Percentiles rank a stretch among this genome's conserved stretches.
These are phyloP conservation scores for Dendrocincla fuliginosa DNA, from an alignment of 2,797 vertebrate genomes.

Conservation along the genomic window DNA sequence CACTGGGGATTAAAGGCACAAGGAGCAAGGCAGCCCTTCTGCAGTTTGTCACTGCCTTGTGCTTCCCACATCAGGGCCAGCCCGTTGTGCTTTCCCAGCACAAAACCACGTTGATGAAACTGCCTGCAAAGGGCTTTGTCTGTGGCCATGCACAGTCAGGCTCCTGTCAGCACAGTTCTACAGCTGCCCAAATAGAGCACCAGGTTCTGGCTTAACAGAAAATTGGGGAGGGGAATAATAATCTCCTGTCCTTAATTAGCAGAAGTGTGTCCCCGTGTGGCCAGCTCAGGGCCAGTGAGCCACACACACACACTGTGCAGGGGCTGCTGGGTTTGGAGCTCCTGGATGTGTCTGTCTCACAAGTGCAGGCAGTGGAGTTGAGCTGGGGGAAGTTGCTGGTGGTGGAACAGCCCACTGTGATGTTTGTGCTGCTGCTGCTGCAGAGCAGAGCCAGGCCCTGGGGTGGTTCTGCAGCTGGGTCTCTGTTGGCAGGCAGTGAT, in stretches of 20 bases:
- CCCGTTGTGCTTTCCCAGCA: neutral
- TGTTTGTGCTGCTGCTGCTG: neutral
- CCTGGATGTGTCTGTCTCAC: neutral
- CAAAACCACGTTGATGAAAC: neutral
- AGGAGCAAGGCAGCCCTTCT: neutral
- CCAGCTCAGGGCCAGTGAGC: neutral
- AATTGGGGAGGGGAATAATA: neutral
- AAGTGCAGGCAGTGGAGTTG: neutral
- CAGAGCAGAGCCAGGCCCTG: neutral
- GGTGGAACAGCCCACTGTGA: neutral
- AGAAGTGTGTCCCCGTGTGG: neutral
- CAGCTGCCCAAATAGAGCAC: neutral
- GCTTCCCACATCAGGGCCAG: neutral
- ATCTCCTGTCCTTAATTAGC: neutral
- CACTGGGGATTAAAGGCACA: neutral
- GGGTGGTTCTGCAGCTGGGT: neutral
- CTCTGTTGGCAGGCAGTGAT: too few relatives aligned
- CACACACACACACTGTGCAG: rapidly evolving
- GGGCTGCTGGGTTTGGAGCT: neutral
- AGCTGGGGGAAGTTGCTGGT: neutral
- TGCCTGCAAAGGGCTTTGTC: neutral
- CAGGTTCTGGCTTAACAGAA: neutral
- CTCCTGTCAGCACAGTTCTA: neutral
- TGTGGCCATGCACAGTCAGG: neutral
- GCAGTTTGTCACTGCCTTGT: neutral